A percentile compares a stretch with the other conserved stretches of the same genome.
Evolutionary conservation across 2,113 vertebrate genomes (phyloP).

Genomic region (Pica pica): DNA sequence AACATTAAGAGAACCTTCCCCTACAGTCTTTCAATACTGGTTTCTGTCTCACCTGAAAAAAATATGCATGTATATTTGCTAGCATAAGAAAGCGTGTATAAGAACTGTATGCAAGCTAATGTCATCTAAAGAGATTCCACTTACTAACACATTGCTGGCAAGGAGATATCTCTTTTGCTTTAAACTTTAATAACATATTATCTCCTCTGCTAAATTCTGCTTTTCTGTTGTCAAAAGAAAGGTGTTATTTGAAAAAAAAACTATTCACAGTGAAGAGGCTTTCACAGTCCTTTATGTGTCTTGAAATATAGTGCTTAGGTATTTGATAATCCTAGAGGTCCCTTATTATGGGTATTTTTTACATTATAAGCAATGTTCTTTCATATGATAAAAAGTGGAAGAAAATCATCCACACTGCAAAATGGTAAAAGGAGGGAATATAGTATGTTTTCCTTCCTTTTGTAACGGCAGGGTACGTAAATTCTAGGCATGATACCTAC

Average conservation of each 20-base stretch:
- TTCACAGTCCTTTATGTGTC: background rate
- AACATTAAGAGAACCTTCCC: background rate
- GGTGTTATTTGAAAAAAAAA: background rate
- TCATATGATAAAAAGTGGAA: background rate
- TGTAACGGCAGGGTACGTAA: background rate
- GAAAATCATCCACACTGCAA: background rate
- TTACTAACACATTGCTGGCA: background rate
- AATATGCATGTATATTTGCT: background rate
- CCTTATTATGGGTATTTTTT: background rate
- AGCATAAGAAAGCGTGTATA: background rate
- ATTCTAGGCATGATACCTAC: background rate
- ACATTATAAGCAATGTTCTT: background rate
- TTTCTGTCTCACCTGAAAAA: constrained; percentile 6
- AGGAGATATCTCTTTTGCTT: background rate
- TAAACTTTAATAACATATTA: background rate
- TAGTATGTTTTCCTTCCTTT: background rate
- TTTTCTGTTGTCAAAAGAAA: background rate
- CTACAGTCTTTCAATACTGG: background rate
- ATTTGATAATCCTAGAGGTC: background rate
- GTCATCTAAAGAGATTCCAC: background rate
- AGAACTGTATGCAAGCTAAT: background rate
- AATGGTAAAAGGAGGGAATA: background rate
- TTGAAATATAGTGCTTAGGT: background rate
- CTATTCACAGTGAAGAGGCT: background rate
- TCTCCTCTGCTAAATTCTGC: background rate